Evolutionary conservation across 2,797 vertebrate species (phyloP), one percentile per base, ranked within the genome.

Genomic region (Enteromius thamalakanensis): DNA sequence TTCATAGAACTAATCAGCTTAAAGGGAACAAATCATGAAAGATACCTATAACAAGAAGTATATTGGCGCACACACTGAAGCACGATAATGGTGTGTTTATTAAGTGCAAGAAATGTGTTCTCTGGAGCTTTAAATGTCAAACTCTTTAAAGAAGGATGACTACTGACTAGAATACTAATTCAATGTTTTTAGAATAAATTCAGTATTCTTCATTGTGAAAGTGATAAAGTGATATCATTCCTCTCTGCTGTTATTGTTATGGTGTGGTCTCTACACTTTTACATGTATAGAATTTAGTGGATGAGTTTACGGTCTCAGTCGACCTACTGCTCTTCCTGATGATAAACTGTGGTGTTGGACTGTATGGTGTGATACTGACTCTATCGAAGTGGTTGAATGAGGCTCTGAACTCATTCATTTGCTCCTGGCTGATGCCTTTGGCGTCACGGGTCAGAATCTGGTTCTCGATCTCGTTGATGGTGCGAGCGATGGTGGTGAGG

Each of bases 331-430:
- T 80, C 34, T 58, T 4, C 45, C 58, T 58, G 53, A 58, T 60
- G 60, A 47, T n/a, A 64, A 67, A 67, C 58, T 74, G 42, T 70
- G 42, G 49, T 83, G 65, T 32, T 45, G 64, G 51, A 67, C n/a
- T 37, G 68, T 84, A 77, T 0, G 4, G 45, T 53, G 49, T 69
- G 7, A 67, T 80, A 84, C 96, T 97, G 92, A 99, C 98, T 97
- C 97, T 95, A 94, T 99, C 98, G 5, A 99, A 99, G 94, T 99
- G 98, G 91, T 99, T 99, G 94, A 99, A 99, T 86, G 98, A 99
- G 88, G 96, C 97, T 79, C 97, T 95, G 95, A 98, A 99, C 92
- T 98, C 98, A 1, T 97, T 98, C 94, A 99, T 97, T 92, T 99
- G 97, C 37, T 99, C 98, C 93, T 98, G 97, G 94, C 94, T 99